Evolutionary conservation across 2,113 vertebrate genomes (phyloP).

Genomic region (Todiramphus chloris): DNA sequence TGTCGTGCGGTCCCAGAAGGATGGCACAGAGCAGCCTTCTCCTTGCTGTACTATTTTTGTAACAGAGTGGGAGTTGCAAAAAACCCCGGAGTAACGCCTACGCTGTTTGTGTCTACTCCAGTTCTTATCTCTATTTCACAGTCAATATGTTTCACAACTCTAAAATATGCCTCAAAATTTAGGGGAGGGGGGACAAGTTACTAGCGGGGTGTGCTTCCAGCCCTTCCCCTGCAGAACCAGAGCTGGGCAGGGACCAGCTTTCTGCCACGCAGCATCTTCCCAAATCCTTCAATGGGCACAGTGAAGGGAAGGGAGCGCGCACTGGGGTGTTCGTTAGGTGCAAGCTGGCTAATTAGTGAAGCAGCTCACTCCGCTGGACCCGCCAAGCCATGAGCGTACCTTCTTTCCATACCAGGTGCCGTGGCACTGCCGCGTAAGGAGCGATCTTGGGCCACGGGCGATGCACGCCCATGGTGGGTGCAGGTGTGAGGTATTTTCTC

Average conservation of each 20-base stretch:
- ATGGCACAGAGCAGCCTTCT: not conserved
- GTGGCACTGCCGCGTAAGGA: fast-evolving
- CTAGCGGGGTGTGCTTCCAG: not conserved
- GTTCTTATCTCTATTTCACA: conserved; percentile 20
- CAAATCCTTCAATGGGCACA: not conserved
- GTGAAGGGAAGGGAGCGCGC: fast-evolving
- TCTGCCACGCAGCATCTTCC: fast-evolving
- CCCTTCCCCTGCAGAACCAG: not conserved
- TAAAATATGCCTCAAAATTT: not conserved
- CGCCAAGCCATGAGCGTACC: fast-evolving
- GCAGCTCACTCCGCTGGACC: fast-evolving
- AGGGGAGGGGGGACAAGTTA: not conserved
- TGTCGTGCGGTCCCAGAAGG: not conserved
- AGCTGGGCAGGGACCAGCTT: not conserved
- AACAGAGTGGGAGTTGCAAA: conserved; percentile 35
- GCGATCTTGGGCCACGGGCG: not conserved
- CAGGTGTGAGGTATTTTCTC: not conserved
- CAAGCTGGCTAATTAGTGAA: not conserved
- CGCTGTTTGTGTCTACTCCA: conserved; percentile 39
- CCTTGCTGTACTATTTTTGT: conserved; percentile 21
- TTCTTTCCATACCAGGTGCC: fast-evolving
- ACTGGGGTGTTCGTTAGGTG: not conserved
- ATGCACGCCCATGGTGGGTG: not conserved
- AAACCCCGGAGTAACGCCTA: not conserved
- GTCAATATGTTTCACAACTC: conserved; percentile 22